phyloP scores from a whole-genome alignment of 1,140 invertebrate species.

The Drosophila funebris region DNA sequence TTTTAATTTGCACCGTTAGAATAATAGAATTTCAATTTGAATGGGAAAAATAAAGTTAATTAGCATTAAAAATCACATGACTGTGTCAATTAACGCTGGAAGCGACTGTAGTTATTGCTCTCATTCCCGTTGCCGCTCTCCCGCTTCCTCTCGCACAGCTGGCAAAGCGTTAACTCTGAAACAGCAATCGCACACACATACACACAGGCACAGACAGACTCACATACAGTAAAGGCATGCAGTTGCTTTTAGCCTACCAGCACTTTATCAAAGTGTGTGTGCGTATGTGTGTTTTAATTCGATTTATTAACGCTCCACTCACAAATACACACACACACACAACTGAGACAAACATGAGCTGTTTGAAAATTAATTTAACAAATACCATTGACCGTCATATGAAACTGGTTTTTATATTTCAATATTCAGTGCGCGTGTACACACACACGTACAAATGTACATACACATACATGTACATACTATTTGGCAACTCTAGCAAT shows the following conservation, averaged over 20 bases:
- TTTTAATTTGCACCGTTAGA: constrained; percentile 26
- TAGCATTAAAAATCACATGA: constrained; percentile 69
- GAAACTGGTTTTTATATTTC: constrained; percentile 75
- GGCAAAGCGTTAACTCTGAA: constrained; percentile 28
- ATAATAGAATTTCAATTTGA: constrained; percentile 21
- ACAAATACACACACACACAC: constrained; percentile 31
- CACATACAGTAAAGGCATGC: not conserved
- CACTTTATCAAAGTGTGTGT: constrained; percentile 3
- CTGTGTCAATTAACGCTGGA: constrained; percentile 37
- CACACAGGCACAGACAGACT: not conserved
- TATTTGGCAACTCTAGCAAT: constrained; percentile 42
- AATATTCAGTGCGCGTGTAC: constrained; percentile 47
- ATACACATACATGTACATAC: not conserved
- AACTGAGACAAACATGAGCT: constrained; percentile 8
- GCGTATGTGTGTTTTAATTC: constrained; percentile 58
- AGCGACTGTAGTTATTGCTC: constrained; percentile 35
- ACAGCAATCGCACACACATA: constrained; percentile 15
- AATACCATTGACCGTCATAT: constrained; percentile 63
- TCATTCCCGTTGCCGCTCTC: constrained; percentile 16
- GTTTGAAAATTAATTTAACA: constrained; percentile 38
- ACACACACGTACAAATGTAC: not conserved
- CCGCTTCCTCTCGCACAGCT: not conserved
- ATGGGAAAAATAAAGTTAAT: constrained; percentile 57
- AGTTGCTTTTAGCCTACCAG: constrained; percentile 21
- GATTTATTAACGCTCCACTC: constrained; percentile 62